Conservation (phyloP, 2,797 vertebrate genomes). For the Heliangelus exortis region DNA sequence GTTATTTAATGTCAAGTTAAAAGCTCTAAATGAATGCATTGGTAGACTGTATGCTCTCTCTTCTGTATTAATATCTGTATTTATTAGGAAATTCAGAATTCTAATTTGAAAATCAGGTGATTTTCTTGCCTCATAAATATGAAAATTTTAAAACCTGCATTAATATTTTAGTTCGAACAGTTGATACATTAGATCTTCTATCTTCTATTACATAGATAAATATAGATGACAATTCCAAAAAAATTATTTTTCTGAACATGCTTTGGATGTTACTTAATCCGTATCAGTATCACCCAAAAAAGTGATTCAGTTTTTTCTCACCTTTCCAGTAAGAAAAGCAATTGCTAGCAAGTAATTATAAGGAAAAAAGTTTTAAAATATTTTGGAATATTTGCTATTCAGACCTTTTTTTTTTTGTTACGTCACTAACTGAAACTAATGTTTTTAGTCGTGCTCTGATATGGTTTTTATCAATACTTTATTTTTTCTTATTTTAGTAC, state of each 20-base stretch:
- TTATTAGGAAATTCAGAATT: not conserved
- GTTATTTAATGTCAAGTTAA: not conserved
- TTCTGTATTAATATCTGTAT: not conserved
- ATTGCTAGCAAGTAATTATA: not conserved
- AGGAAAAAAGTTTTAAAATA: not conserved
- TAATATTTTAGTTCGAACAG: not conserved
- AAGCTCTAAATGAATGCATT: not conserved
- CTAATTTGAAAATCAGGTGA: not conserved
- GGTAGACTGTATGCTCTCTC: not conserved
- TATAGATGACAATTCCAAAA: not conserved
- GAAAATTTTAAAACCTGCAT: not conserved
- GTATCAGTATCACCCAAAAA: not conserved
- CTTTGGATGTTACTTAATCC: not conserved
- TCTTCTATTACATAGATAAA: not conserved
- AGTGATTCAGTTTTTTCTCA: not conserved
- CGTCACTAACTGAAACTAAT: not conserved
- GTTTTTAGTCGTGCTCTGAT: not conserved
- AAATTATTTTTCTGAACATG: not conserved
- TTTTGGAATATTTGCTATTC: not conserved
- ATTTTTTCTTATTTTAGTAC: not conserved
- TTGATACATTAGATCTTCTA: not conserved
- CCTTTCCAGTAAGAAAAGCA: not conserved
- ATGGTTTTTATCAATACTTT: not conserved
- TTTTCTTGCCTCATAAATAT: not conserved
- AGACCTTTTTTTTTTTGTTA: not conserved